These are phyloP conservation scores for Tupaia chinensis DNA, from an alignment of 2,113 vertebrate species.

Conservation along the genomic window DNA sequence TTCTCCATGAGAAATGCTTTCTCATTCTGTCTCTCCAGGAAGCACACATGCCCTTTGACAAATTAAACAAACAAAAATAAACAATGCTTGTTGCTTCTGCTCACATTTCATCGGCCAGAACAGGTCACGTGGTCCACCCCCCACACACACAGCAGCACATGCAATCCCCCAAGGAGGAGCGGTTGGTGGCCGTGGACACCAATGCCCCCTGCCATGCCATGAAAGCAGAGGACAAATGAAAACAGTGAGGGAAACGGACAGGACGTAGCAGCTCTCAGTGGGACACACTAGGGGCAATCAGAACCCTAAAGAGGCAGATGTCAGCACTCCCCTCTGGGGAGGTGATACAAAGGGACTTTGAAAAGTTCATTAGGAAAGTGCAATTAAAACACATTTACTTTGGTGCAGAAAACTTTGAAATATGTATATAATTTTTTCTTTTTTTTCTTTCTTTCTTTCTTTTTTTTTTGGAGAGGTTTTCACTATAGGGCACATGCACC, in stretches of 20 bases:
- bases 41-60: too few species aligned
- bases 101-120: background rate
- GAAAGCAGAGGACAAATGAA: background rate
- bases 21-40: too few species aligned
- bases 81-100: fast-evolving
- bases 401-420: too few species aligned
- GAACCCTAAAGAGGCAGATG: background rate
- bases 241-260: background rate
- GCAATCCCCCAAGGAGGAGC: fast-evolving
- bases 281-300: background rate
- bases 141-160: fast-evolving
- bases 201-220: fast-evolving
- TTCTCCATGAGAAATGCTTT: too few species aligned
- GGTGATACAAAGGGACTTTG: too few species aligned
- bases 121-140: background rate
- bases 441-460: too few species aligned
- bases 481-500: too few species aligned
- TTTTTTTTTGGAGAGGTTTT: too few species aligned
- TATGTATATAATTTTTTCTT: too few species aligned
- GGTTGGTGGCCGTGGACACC: fast-evolving
- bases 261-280: fast-evolving
- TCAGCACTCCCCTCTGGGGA: background rate
- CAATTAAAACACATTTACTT: too few species aligned
- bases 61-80: background rate
- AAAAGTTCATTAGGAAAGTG: too few species aligned